A percentile compares a stretch with the other conserved stretches of the same genome.
Conservation (phyloP, 2,888 invertebrate genomes). For the Cantharis rufa region DNA sequence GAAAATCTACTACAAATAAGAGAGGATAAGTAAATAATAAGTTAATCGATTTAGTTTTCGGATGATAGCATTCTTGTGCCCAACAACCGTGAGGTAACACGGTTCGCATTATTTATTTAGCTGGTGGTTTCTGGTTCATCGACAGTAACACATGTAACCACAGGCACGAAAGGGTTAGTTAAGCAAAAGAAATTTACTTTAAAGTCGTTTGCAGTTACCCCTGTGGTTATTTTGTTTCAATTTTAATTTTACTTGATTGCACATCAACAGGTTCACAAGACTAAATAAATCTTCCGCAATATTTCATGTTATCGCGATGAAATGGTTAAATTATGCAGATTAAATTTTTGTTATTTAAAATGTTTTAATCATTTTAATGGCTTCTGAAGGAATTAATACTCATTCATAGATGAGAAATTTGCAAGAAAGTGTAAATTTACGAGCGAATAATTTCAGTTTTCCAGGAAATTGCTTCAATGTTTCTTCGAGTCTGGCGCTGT, state of each 20-base stretch:
- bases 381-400: conserved; percentile 47
- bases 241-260: conserved; percentile 39
- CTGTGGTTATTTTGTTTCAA: conserved; percentile 39
- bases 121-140: conserved; percentile 20
- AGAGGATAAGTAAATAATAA: not conserved
- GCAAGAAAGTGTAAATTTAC: conserved; percentile 48
- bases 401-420: conserved; percentile 43
- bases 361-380: conserved; percentile 54
- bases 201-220: conserved; percentile 42
- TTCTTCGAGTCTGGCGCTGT: conserved; percentile 44
- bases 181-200: conserved; percentile 29
- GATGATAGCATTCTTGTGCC: conserved; percentile 4
- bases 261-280: conserved; percentile 34
- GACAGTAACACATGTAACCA: conserved; percentile 40
- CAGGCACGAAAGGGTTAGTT: conserved; percentile 33
- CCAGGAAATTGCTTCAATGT: conserved; percentile 53
- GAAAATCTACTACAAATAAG: not conserved
- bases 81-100: conserved; percentile 10
- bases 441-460: conserved; percentile 52
- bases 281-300: conserved; percentile 1
- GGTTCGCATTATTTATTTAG: conserved; percentile 15
- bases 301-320: conserved; percentile 7
- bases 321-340: conserved; percentile 44
- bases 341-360: conserved; percentile 36
- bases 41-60: not conserved